Evolutionary conservation across 2,888 invertebrate species (phyloP).

Genomic region (Meiosimyza platycephala): DNA sequence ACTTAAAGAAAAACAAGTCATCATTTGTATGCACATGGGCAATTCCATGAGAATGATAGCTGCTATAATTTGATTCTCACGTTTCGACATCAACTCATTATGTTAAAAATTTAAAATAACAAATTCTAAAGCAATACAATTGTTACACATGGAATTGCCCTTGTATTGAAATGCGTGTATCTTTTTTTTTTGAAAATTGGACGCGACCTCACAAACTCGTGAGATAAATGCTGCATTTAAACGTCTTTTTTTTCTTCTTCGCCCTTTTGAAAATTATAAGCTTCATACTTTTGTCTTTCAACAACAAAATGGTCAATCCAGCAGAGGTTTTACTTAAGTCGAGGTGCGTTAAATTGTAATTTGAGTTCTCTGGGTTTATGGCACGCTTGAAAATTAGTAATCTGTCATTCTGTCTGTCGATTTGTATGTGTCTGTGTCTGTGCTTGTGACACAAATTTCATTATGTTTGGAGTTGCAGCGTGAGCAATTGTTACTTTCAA

Average conservation of each 20-base stretch:
- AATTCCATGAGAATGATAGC: too few species aligned
- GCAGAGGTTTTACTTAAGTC: neutral
- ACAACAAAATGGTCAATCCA: neutral
- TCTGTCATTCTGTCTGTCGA: neutral
- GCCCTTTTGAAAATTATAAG: too few species aligned
- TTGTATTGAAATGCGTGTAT: conserved; percentile 4
- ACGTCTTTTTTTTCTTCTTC: neutral
- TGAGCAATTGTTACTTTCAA: conserved; percentile 31
- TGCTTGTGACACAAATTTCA: conserved; percentile 40
- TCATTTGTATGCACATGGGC: too few species aligned
- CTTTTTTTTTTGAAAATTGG: neutral
- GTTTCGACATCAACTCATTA: too few species aligned
- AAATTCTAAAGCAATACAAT: neutral
- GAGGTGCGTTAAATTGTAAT: neutral
- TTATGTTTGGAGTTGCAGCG: conserved; percentile 21
- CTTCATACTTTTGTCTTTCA: neutral
- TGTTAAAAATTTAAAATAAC: too few species aligned
- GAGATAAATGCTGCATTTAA: neutral
- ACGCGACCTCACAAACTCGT: conserved; percentile 6
- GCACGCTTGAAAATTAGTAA: conserved; percentile 33
- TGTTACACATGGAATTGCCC: neutral
- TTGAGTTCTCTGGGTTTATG: conserved; percentile 34
- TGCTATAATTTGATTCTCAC: too few species aligned
- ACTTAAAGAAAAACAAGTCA: neutral
- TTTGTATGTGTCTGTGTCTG: conserved; percentile 18